Evolutionary conservation across 1,140 invertebrate species (phyloP).

Genomic region (Drepana arcuata): DNA sequence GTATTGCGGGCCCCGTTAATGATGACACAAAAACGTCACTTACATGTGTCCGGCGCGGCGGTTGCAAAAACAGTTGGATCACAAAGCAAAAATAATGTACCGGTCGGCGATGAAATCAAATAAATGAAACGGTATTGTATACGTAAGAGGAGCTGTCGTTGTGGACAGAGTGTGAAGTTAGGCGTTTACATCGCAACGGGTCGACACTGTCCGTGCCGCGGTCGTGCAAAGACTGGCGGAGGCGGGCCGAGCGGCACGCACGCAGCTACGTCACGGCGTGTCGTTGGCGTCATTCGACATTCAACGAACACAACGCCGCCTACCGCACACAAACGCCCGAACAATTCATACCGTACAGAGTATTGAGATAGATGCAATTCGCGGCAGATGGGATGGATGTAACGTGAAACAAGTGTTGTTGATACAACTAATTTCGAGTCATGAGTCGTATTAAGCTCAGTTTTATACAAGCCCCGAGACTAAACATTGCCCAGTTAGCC

Average conservation of each 20-base stretch:
- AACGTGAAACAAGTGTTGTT: background rate
- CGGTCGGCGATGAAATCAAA: constrained; percentile 26
- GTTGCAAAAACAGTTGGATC: constrained; percentile 25
- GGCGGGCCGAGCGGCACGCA: constrained; percentile 9
- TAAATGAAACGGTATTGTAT: constrained; percentile 36
- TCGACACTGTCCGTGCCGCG: constrained; percentile 58
- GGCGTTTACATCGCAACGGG: constrained; percentile 65
- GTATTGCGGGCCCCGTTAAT: constrained; percentile 34
- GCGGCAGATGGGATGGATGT: too few relatives aligned
- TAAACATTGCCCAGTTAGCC: too few relatives aligned
- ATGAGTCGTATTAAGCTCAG: background rate
- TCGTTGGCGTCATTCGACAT: constrained; percentile 31
- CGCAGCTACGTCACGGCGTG: constrained; percentile 22
- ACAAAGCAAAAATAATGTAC: constrained; percentile 40
- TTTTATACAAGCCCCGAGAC: constrained; percentile 9
- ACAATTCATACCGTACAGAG: too few relatives aligned
- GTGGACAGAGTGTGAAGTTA: constrained; percentile 52
- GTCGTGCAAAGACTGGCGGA: constrained; percentile 50
- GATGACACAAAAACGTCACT: constrained; percentile 54
- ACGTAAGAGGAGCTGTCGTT: constrained; percentile 58
- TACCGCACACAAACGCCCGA: background rate
- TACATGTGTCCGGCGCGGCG: constrained; percentile 39
- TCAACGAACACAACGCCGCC: constrained; percentile 7
- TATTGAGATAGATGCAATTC: too few relatives aligned
- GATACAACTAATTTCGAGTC: background rate